Conservation (phyloP, 1,140 invertebrate genomes). For the Matsumurasca onukii region DNA sequence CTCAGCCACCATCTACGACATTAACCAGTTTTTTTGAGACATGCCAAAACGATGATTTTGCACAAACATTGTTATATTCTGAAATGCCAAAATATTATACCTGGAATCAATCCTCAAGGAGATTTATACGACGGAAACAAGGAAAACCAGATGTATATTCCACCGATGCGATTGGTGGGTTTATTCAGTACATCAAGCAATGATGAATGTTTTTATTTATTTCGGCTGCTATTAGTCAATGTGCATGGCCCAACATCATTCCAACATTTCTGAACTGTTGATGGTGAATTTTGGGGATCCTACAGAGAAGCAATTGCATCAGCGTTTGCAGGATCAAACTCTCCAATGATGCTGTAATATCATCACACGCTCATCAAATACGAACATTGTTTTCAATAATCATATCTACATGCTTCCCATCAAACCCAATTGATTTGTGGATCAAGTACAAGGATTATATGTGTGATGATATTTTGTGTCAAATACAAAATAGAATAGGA, state of each 20-base stretch:
- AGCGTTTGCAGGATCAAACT: conserved; percentile 37
- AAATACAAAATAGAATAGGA: conserved; percentile 24
- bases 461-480: conserved; percentile 45
- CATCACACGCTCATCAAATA: conserved; percentile 43
- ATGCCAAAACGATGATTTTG: no score
- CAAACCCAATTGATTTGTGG: conserved; percentile 44
- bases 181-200: conserved; percentile 49
- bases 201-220: conserved; percentile 48
- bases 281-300: conserved; percentile 42
- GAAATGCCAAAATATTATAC: conserved; percentile 45
- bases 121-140: conserved; percentile 37
- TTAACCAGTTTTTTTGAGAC: no score
- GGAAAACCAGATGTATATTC: conserved; percentile 39
- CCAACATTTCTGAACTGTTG: conserved; percentile 46
- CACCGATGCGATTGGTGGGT: conserved; percentile 45
- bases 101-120: conserved; percentile 39
- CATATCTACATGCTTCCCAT: conserved; percentile 43
- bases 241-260: conserved; percentile 49
- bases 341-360: conserved; percentile 12
- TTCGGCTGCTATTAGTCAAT: conserved; percentile 48
- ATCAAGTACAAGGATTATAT: conserved; percentile 46
- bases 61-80: no score
- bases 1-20: no score
- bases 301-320: conserved; percentile 44
- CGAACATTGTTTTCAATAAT: conserved; percentile 50